Evolutionary conservation across 2,888 invertebrate genomes (phyloP), one percentile per base, ranked within the genome.

Genomic region (Frankliniella fusca): DNA sequence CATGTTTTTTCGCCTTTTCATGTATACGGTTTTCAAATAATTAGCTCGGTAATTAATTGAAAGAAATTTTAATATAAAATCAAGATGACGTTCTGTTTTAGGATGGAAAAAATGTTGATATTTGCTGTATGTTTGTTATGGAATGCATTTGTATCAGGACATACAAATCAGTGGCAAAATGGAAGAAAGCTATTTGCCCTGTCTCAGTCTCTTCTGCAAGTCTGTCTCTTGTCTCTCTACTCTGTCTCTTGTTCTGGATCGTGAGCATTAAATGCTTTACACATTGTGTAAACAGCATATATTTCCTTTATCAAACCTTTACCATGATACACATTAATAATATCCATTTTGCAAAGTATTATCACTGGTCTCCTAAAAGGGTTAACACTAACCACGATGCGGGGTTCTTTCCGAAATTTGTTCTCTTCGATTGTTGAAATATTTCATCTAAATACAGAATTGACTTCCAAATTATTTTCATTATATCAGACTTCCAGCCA

Each of bases 1-100:
- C 81, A 84, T 87, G 87, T 88, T 89, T 89, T 88, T 87, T 89
- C 90, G 92, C 92, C 92, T 92, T 92, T 92, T 90, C 90, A 92
- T 91, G 92, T 92, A 92, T 92, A 92, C 92, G 92, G 83, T 82
- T 80, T 81, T 81, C 81, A 83, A 83, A 81, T 80, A 83, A 65
- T 79, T 81, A 65, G 81, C 80, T 83, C 83, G 82, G 70, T 76
- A 76, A 76, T 76, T 76, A 76, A 76, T 76, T 76, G 70, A 27
- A 76, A 76, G 27, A 76, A 76, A 76, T 76, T 54, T 54, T 23
- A 76, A 76, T 76, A 27, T 76, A 76, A 76, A 76, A 76, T 76
- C 23, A 76, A 27, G 70, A 76, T 23, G 27, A 76, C 27, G 70
- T 76, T 76, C 70, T 12, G 70, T 76, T 76, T 27, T 76, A 76